Conservation (phyloP, 2,888 invertebrate species). For the Harpalus rubripes region DNA sequence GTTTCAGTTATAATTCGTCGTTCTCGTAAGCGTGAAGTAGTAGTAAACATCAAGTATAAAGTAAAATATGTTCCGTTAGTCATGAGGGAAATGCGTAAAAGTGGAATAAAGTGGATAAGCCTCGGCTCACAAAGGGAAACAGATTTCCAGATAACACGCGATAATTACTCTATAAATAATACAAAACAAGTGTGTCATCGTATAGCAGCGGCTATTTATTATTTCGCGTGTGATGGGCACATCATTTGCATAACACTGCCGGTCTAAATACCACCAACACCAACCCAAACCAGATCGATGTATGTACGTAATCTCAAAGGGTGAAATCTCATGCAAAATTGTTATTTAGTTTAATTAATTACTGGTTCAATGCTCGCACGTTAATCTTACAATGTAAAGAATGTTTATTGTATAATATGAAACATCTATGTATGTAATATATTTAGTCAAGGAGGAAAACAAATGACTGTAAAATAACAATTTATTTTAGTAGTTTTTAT, state of each 20-base stretch:
- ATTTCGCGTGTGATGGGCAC: slow-evolving; percentile 72
- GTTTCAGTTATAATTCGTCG: background rate
- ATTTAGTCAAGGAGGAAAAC: too few relatives aligned
- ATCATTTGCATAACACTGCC: slow-evolving; percentile 65
- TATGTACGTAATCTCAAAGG: background rate
- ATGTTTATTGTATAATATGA: too few relatives aligned
- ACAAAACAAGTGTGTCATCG: slow-evolving; percentile 73
- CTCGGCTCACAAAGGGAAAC: slow-evolving; percentile 68
- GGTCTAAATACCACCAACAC: slow-evolving; percentile 19
- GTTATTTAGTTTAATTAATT: background rate
- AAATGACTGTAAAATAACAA: too few relatives aligned
- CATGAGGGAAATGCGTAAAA: slow-evolving; percentile 45
- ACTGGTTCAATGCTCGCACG: background rate
- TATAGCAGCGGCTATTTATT: slow-evolving; percentile 72
- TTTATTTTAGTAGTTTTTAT: too few relatives aligned
- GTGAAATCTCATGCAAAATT: slow-evolving; percentile 10
- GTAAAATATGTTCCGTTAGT: slow-evolving; percentile 50
- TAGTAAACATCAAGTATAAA: slow-evolving; percentile 41
- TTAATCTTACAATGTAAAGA: background rate
- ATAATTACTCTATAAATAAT: slow-evolving; percentile 73
- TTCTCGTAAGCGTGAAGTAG: slow-evolving; percentile 41
- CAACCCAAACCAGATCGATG: background rate
- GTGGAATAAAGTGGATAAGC: slow-evolving; percentile 67
- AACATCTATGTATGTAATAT: too few relatives aligned
- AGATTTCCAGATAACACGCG: slow-evolving; percentile 72